Evolutionary conservation across 2,797 vertebrate genomes (phyloP).

Genomic region (Perodicticus potto): DNA sequence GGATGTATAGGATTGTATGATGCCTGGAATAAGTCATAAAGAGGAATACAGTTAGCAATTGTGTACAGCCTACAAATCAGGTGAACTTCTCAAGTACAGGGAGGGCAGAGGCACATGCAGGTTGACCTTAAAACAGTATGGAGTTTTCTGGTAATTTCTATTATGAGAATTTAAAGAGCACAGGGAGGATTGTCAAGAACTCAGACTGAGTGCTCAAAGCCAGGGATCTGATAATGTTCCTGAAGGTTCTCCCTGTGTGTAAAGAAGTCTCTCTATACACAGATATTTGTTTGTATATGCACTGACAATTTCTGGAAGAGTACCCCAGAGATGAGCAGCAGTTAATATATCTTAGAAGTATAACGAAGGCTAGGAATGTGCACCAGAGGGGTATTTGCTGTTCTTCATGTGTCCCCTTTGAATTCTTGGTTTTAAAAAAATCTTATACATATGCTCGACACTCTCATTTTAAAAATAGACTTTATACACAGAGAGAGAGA

Average conservation of each 20-base stretch:
- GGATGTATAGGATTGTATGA: not conserved
- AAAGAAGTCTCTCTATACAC: not conserved
- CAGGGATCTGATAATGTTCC: not conserved
- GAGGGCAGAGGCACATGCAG: not conserved
- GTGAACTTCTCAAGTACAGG: not conserved
- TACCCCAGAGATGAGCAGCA: not conserved
- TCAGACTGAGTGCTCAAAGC: not conserved
- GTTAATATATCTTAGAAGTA: not conserved
- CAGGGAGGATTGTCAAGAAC: not conserved
- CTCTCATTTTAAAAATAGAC: not conserved
- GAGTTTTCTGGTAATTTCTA: constrained; percentile 2
- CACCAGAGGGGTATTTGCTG: not conserved
- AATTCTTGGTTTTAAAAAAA: constrained; percentile 7
- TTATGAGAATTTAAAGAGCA: not conserved
- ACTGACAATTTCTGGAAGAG: not conserved
- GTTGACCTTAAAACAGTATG: not conserved
- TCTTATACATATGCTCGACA: not conserved
- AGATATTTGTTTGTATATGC: not conserved
- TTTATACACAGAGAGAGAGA: not conserved
- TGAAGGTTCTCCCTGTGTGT: not conserved
- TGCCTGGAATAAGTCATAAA: not conserved
- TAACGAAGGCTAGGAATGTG: not conserved
- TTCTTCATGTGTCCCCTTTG: not conserved
- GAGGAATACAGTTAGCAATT: not conserved
- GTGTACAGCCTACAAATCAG: not conserved